Evolutionary conservation across 1,140 invertebrate species (phyloP).

Genomic region (Apis florea): DNA sequence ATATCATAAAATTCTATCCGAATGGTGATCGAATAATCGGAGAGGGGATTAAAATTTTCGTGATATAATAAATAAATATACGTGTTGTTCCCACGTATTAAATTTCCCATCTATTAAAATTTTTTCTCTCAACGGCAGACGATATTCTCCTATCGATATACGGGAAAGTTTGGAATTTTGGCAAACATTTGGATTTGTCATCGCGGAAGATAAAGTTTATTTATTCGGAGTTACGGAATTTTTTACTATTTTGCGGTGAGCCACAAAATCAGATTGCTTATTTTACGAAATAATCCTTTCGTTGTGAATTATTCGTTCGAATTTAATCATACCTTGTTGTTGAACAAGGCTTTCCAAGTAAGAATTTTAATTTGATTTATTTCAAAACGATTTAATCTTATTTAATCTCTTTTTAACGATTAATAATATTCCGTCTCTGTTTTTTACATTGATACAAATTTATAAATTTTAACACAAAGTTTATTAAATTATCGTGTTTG

Average conservation of each 20-base stretch:
- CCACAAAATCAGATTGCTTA: slow-evolving; percentile 3
- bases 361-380: slow-evolving; percentile 4
- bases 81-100: neutral
- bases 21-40: neutral
- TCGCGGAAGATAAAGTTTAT: neutral
- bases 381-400: slow-evolving; percentile 1
- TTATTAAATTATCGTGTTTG: neutral
- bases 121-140: neutral
- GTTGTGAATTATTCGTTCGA: slow-evolving; percentile 13
- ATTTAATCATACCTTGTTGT: slow-evolving; percentile 4
- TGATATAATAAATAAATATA: neutral
- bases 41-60: neutral
- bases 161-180: neutral
- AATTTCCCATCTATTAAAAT: neutral
- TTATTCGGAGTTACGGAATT: slow-evolving; percentile 16
- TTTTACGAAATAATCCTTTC: slow-evolving; percentile 5
- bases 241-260: slow-evolving; percentile 12
- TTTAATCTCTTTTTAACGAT: slow-evolving; percentile 1
- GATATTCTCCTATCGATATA: neutral
- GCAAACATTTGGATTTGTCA: neutral
- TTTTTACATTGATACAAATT: neutral
- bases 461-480: too few species aligned
- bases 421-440: neutral
- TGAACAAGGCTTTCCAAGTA: neutral
- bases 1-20: neutral